phyloP scores from a whole-genome alignment of 2,113 vertebrate genomes.

The Eptesicus fuscus region DNA sequence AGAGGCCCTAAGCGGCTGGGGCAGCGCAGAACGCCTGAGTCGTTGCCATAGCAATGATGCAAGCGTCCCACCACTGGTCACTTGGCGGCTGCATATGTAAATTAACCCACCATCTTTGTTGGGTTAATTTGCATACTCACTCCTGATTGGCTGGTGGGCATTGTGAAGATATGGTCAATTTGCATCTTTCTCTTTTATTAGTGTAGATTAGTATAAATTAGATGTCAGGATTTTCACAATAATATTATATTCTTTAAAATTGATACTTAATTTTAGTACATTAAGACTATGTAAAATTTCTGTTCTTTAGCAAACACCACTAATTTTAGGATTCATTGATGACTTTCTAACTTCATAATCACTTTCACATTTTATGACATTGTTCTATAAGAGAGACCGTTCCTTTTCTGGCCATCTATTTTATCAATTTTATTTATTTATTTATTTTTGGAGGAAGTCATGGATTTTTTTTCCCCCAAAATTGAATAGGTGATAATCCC shows the following conservation, averaged over 20 bases:
- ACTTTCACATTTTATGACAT: background rate
- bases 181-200: no score
- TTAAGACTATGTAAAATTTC: background rate
- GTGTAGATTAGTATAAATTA: background rate
- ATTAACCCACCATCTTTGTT: no score
- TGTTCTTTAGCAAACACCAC: background rate
- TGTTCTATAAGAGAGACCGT: background rate
- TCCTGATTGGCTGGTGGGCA: no score
- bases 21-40: no score
- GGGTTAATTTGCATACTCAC: no score
- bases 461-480: background rate
- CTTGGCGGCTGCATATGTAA: no score
- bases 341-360: background rate
- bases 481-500: background rate
- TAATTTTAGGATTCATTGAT: background rate
- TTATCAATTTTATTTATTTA: background rate
- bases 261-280: background rate
- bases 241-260: background rate
- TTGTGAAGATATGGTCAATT: no score
- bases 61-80: no score
- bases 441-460: background rate
- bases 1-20: no score
- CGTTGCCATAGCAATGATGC: no score
- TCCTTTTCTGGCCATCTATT: background rate
- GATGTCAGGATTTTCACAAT: background rate